Base-by-base conservation (phyloP, 2,888 invertebrate genomes). In the Drosophila subsilvestris region DNA sequence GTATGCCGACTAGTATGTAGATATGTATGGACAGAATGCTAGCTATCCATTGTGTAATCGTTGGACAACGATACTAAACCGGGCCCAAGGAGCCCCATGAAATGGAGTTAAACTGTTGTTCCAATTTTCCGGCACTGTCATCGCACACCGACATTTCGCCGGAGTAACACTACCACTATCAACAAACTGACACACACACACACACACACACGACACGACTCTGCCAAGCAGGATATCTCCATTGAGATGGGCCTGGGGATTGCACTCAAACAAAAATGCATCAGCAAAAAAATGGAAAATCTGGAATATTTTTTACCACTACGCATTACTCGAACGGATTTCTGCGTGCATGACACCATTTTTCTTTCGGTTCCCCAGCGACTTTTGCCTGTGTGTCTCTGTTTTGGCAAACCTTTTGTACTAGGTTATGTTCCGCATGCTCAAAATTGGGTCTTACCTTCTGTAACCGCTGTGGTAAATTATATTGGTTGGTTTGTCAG, bases 401-500 rank as follows among this genome's bases (percentile, higher is more conserved):
- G 84, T 88, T 88, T 89, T 88, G 85, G 76, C 80, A 77, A 80
- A 59, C 62, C 60, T 53, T 74, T 76, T 82, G 79, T 80, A 86
- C 71, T 85, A 88, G 88, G 88, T 88, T 88, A 88, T 88, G 88
- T 88, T 80, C 73, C 73, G 72, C 78, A 63, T 89, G 74, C 62
- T 76, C 62, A 2, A n/a, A 37, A 37, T 37, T 37, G 14, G 66
- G 73, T 72, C 87, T 88, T 84, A 79, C 89, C 88, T 88, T 68
- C 80, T 51, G 8, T 42, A 59, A 78, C 75, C 74, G 80, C 80
- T 76, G 73, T 74, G 74, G 62, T 63, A 77, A 86, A 70, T 73
- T 68, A 78, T 89, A 77, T 65, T 70, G 62, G 60, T 65, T 25
- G 66, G 66, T 65, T 61, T 47, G 37, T 37, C 37, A 37, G 37